Percentiles rank a stretch among this genome's conserved stretches.
Evolutionary conservation across 2,113 vertebrate genomes (phyloP).

Genomic region (Platichthys stellatus): DNA sequence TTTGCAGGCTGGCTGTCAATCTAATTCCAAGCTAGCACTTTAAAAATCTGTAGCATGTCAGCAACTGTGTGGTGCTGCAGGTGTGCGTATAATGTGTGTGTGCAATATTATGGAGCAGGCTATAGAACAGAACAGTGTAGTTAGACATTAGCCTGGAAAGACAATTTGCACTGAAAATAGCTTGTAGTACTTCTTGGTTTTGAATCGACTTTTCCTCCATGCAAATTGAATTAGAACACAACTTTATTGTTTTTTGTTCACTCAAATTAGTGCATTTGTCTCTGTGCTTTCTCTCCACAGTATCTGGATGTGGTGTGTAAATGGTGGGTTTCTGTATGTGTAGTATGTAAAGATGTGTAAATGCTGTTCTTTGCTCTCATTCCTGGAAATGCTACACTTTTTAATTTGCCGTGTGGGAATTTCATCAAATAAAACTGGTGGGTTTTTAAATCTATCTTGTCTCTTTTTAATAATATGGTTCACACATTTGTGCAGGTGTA

Average conservation of each 20-base stretch:
- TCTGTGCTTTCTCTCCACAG: constrained; percentile 18
- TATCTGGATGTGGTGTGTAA: constrained; percentile 49
- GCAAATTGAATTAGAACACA: constrained; percentile 31
- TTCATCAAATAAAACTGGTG: constrained; percentile 70
- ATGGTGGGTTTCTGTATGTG: constrained; percentile 53
- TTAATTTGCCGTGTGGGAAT: constrained; percentile 57
- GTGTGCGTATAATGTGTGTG: constrained; percentile 58
- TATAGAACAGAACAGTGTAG: constrained; percentile 38
- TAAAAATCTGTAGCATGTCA: constrained; percentile 79
- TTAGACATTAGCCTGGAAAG: constrained; percentile 17
- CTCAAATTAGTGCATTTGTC: constrained; percentile 41
- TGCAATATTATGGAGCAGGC: constrained; percentile 79
- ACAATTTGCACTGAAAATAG: constrained; percentile 61
- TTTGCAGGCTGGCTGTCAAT: constrained; percentile 52
- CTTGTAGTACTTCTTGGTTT: constrained; percentile 22
- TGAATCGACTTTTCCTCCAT: constrained; percentile 30
- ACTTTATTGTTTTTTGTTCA: not conserved
- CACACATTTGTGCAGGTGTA: not conserved
- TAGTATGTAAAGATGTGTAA: constrained; percentile 55
- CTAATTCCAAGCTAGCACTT: constrained; percentile 84
- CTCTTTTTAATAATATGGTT: constrained; percentile 9
- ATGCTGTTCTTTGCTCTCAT: constrained; percentile 37
- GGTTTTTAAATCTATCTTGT: constrained; percentile 51
- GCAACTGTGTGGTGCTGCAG: constrained; percentile 71
- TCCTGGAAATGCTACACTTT: constrained; percentile 55